Base-by-base conservation (phyloP, 2,797 vertebrate genomes). In the Enteromius anoplus region DNA sequence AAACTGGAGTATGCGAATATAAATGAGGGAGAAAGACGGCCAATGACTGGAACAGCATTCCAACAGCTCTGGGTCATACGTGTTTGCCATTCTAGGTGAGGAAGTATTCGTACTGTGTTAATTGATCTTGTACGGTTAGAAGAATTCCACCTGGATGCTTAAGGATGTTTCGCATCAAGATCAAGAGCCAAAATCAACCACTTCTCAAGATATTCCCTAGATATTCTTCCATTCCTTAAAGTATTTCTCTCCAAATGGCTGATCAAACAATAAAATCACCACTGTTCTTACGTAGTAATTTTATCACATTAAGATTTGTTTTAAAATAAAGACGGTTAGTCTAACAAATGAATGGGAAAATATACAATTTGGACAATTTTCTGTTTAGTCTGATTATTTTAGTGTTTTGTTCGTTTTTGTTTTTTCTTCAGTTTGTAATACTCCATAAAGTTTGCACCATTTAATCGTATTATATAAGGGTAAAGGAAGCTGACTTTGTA, bases 61-160 rank as follows among this genome's bases (percentile, higher is more conserved):
- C 85, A 73, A 75, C 58, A 62, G 82, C 85, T 87, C 86, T 72
- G 66, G 76, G 55, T 87, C 83, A 83, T 80, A 53, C 86, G 14
- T 45, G 49, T 83, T 78, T 75, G 78, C 82, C 66, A 37, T 83
- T 82, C 60, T 58, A 49, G 66, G 55, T 73, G 62, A 79, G 88
- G 40, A 85, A 75, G 68, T 37, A 9, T 58, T 78, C 82, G 29
- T 47, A 37, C 62, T 2, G 15, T 60, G 9, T 80, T 53, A 70
- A 51, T 64, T 64, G 40, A 40, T 80, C 55, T 42, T 64, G 32
- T 80, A 80, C 65, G 40, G 62, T 77, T 85, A 69, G 76, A 78
- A 77, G 86, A 40, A 68, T 68, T 75, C 82, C 87, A 72, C 85
- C 89, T 21, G 70, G 45, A 55, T 40, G 32, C 78, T 55, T 7